Conservation (phyloP, 2,888 invertebrate species). For the Leucania comma region DNA sequence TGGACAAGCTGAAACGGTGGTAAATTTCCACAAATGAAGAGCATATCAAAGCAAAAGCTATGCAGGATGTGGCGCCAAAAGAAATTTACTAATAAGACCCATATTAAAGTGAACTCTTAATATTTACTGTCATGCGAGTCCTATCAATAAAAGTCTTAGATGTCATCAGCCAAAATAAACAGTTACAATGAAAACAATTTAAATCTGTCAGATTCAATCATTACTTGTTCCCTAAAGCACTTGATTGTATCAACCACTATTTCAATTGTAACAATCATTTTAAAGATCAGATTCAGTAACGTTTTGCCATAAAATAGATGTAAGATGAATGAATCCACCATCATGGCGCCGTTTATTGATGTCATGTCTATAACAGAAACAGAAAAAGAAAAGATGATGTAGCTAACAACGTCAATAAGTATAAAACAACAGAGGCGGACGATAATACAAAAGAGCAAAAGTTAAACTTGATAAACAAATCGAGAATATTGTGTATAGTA, state of each 20-base stretch:
- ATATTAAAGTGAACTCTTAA: not conserved
- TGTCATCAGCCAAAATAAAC: slow-evolving; percentile 46
- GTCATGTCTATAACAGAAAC: slow-evolving; percentile 26
- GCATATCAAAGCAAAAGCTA: not conserved
- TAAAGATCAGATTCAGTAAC: slow-evolving; percentile 13
- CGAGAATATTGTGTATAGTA: not conserved
- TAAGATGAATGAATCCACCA: not conserved
- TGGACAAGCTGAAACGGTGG: not conserved
- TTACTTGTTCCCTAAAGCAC: slow-evolving; percentile 20
- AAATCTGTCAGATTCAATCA: slow-evolving; percentile 44
- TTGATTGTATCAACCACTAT: slow-evolving; percentile 24
- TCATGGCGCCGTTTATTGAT: slow-evolving; percentile 6
- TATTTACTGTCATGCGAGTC: not conserved
- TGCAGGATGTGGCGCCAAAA: too few relatives aligned
- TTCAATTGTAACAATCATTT: slow-evolving; percentile 39
- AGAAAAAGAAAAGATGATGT: not conserved
- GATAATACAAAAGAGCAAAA: not conserved
- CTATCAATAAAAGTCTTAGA: not conserved
- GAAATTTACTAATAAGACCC: too few relatives aligned
- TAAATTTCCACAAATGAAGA: not conserved
- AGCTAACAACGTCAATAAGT: not conserved
- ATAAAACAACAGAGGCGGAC: not conserved
- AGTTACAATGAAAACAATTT: slow-evolving; percentile 28
- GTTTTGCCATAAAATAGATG: slow-evolving; percentile 11
- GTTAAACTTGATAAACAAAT: not conserved